These are phyloP conservation scores for Catharus bicknelli DNA, from an alignment of 2,113 vertebrate genomes.

Conservation along the genomic window DNA sequence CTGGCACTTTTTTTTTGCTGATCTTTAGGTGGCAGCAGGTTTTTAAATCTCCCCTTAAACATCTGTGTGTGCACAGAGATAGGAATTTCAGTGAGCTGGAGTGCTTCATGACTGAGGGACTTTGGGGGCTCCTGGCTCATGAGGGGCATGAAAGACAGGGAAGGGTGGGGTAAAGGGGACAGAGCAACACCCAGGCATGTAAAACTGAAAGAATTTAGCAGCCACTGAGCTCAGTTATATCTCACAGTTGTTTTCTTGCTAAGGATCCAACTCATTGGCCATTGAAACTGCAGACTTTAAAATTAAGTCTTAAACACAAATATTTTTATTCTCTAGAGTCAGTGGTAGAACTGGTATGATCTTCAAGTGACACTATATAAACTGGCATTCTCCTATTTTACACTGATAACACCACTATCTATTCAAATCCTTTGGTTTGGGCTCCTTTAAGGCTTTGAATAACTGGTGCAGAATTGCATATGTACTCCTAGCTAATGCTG, in stretches of 20 bases:
- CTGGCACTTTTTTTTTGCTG: not conserved
- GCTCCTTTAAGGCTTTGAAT: not conserved
- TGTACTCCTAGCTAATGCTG: not conserved
- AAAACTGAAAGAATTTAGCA: not conserved
- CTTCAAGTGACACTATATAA: not conserved
- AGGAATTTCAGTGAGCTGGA: not conserved
- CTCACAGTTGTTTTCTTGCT: rapidly evolving
- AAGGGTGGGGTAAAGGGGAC: not conserved
- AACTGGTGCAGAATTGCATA: not conserved
- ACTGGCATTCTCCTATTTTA: not conserved
- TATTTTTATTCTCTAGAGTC: not conserved
- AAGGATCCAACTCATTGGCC: not conserved
- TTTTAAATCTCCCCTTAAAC: not conserved
- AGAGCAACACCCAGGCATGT: not conserved
- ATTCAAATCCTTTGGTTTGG: not conserved
- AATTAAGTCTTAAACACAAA: not conserved
- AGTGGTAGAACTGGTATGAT: not conserved
- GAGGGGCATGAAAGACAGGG: not conserved
- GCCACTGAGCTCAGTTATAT: not conserved
- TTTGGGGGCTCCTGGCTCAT: not conserved
- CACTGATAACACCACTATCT: not conserved
- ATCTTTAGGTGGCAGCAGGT: not conserved
- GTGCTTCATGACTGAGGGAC: not conserved
- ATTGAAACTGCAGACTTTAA: not conserved
- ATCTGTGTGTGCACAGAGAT: not conserved